Evolutionary conservation across 35 echinoderm and acorn worm species (phyloP).

Genomic region (Stichopus chloronotus): DNA sequence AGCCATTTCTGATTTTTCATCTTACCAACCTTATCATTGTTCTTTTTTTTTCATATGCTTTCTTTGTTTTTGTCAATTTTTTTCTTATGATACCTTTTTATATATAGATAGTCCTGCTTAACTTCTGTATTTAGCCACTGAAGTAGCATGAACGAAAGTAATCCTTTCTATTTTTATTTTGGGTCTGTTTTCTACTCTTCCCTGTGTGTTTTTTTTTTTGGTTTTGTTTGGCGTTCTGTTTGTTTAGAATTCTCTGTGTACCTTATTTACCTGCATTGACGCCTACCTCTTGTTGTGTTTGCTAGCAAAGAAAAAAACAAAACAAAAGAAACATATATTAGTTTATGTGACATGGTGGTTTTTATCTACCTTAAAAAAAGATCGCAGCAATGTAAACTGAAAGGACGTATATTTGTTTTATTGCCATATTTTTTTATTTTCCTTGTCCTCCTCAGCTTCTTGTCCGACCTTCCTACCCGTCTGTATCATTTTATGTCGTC

Average conservation of each 20-base stretch:
- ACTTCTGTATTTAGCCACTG: no score
- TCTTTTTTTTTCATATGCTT: not conserved
- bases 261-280: not conserved
- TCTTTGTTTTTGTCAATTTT: not conserved
- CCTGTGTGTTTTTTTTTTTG: not conserved
- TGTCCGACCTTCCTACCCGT: no score
- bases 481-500: no score
- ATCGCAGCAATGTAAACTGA: not conserved
- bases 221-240: not conserved
- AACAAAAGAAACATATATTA: not conserved
- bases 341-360: slow-evolving; percentile 40
- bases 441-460: not conserved
- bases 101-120: no score
- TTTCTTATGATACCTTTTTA: no score
- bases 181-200: not conserved
- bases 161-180: not conserved
- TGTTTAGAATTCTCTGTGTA: not conserved
- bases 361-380: not conserved
- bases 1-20: not conserved
- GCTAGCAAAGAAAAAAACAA: slow-evolving; percentile 6
- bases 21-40: not conserved
- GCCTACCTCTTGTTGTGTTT: slow-evolving; percentile 24
- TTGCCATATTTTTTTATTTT: not conserved
- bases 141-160: no score
- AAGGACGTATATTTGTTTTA: not conserved